Percentiles rank a stretch among this genome's conserved stretches.
Conservation (phyloP, 2,113 vertebrate genomes). For the Garra rufa region DNA sequence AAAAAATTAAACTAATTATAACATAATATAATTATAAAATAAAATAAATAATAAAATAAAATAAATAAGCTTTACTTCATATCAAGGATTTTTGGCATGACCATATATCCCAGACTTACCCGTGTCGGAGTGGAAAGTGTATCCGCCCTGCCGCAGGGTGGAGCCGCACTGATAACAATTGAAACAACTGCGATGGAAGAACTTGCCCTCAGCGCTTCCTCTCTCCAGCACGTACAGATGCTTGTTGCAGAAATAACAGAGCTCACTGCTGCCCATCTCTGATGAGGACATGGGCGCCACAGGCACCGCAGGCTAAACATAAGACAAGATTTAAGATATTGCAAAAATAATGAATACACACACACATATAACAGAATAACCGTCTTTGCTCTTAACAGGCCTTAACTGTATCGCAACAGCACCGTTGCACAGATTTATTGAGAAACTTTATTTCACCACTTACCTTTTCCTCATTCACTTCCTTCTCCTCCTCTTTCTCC, state of each 20-base stretch:
- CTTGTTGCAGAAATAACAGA: slow-evolving; percentile 85
- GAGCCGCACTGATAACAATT: slow-evolving; percentile 80
- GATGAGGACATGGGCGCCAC: slow-evolving; percentile 33
- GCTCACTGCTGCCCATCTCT: slow-evolving; percentile 71
- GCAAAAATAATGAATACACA: neutral
- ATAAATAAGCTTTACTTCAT: neutral
- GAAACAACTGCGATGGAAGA: slow-evolving; percentile 95
- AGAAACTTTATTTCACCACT: slow-evolving; percentile 17
- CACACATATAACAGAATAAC: neutral
- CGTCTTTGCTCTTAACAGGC: neutral
- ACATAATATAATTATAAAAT: too few species aligned
- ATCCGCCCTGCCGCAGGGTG: slow-evolving; percentile 85
- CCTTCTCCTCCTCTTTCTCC: slow-evolving; percentile 69
- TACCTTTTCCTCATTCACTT: slow-evolving; percentile 31
- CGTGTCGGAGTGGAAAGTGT: slow-evolving; percentile 75
- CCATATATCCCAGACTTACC: slow-evolving; percentile 72
- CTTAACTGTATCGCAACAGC: neutral
- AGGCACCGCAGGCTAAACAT: slow-evolving; percentile 38
- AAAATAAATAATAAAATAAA: neutral
- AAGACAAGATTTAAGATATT: neutral
- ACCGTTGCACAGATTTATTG: neutral
- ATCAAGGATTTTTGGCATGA: neutral
- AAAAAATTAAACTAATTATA: too few species aligned
- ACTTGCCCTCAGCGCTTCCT: slow-evolving; percentile 85
- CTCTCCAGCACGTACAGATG: slow-evolving; percentile 89